Conservation (phyloP, 2,888 invertebrate species). For the Rutpela maculata region DNA sequence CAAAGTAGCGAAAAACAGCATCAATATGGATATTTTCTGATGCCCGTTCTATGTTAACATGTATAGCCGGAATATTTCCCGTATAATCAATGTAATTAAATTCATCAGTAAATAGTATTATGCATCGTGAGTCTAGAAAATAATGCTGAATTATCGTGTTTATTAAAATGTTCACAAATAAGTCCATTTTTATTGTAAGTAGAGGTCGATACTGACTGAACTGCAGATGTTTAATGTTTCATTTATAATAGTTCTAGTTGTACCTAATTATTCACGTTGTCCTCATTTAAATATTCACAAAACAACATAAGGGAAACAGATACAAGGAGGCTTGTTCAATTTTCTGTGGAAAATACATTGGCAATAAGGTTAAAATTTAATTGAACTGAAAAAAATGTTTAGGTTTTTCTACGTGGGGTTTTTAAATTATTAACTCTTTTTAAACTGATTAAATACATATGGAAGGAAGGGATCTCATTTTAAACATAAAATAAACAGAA, state of each 20-base stretch:
- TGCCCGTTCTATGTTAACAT: constrained; percentile 41
- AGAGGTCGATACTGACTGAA: neutral
- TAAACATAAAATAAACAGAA: no score
- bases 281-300: neutral
- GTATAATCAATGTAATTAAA: constrained; percentile 45
- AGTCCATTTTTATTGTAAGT: constrained; percentile 35
- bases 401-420: no score
- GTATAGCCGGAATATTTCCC: constrained; percentile 44
- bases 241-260: neutral
- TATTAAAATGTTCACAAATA: constrained; percentile 46
- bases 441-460: no score
- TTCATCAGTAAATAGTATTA: constrained; percentile 53
- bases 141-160: constrained; percentile 53
- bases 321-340: no score
- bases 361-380: no score
- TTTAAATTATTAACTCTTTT: no score
- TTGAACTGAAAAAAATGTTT: no score
- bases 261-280: neutral
- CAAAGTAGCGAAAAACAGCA: constrained; percentile 58
- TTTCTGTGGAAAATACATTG: no score
- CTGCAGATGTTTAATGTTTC: neutral
- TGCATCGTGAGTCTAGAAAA: constrained; percentile 55
- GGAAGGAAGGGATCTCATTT: no score
- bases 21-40: constrained; percentile 32
- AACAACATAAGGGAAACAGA: no score